These are phyloP conservation scores for Myioborus miniatus DNA, from an alignment of 2,797 vertebrate genomes.

Conservation along the genomic window DNA sequence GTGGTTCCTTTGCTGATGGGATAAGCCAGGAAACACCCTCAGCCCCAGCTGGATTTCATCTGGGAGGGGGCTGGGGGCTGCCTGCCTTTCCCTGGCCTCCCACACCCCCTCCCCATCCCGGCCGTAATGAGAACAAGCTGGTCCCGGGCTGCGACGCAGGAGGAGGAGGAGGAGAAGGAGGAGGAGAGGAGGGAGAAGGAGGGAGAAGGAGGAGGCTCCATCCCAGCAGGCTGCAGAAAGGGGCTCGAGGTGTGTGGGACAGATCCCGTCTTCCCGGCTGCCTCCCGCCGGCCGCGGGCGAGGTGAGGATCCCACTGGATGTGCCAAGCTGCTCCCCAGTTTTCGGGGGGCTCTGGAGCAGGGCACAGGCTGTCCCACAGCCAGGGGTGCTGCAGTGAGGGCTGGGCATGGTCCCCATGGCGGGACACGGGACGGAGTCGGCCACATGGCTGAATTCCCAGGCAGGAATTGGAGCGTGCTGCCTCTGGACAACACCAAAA, in stretches of 20 bases:
- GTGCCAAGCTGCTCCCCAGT: background rate
- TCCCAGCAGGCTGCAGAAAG: constrained; percentile 31
- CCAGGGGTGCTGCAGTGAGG: accelerated
- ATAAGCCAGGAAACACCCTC: background rate
- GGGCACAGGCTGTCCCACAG: background rate
- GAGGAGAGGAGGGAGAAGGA: background rate
- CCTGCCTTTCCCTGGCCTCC: constrained; percentile 12
- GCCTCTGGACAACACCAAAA: background rate
- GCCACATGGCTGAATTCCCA: background rate
- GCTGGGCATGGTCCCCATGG: background rate
- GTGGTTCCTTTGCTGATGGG: background rate
- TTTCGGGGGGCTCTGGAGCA: background rate
- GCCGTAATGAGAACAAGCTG: constrained; percentile 94
- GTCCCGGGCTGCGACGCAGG: constrained; percentile 42
- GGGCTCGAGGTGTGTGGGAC: background rate
- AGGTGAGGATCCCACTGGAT: background rate
- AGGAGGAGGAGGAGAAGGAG: constrained; percentile 61
- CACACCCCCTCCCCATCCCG: constrained; percentile 74
- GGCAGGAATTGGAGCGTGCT: background rate
- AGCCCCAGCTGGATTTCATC: background rate
- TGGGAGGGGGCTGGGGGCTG: background rate
- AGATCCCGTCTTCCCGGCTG: background rate
- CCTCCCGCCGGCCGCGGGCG: background rate
- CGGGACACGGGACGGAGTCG: background rate
- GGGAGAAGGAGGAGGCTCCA: constrained; percentile 21